Evolutionary conservation across 2,797 vertebrate species (phyloP).

Genomic region (Rousettus madagascariensis): DNA sequence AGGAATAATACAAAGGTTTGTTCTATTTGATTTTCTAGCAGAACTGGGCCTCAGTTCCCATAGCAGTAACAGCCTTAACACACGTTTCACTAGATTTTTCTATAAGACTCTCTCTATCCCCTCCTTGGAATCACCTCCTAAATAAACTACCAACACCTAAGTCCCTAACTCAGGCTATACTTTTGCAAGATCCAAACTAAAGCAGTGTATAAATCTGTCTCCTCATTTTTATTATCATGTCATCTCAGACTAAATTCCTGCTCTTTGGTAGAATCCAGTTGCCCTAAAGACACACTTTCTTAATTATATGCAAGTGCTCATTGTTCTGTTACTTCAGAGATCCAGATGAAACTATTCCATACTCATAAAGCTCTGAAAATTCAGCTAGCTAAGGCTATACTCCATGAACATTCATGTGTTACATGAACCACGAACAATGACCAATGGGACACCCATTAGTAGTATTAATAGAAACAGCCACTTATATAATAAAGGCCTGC

Average conservation of each 20-base stretch:
- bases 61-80: background rate
- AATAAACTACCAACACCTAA: background rate
- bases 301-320: background rate
- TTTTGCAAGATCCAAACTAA: background rate
- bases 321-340: background rate
- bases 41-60: background rate
- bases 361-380: background rate
- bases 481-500: background rate
- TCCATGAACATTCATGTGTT: background rate
- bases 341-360: background rate
- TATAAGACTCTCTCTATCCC: background rate
- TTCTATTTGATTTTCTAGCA: background rate
- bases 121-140: background rate
- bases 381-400: background rate
- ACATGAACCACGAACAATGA: background rate
- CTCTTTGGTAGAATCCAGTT: constrained; percentile 7
- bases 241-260: background rate
- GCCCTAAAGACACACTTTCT: background rate
- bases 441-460: background rate
- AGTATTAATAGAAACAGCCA: background rate
- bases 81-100: background rate
- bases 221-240: background rate
- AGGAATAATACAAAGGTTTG: background rate
- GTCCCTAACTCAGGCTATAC: background rate
- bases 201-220: background rate